Evolutionary conservation across 2,113 vertebrate species (phyloP).

Genomic region (Amphilophus citrinellus): DNA sequence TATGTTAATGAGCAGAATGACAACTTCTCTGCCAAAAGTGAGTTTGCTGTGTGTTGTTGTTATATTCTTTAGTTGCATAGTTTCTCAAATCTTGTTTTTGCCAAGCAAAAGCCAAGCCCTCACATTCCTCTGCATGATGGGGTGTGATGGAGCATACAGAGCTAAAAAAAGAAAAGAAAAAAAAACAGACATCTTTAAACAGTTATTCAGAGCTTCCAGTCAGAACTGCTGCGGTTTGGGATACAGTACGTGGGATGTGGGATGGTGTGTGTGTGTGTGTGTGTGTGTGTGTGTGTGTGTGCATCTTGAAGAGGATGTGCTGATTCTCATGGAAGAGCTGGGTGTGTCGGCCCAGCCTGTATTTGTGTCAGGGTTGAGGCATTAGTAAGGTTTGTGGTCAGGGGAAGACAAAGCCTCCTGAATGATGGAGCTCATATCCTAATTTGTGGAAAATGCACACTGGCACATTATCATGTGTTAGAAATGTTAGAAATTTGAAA

Average conservation of each 20-base stretch:
- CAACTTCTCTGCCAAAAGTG: constrained; percentile 3
- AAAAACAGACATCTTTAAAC: constrained; percentile 66
- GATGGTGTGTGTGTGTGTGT: constrained; percentile 18
- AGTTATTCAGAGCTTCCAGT: constrained; percentile 61
- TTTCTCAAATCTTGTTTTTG: constrained; percentile 53
- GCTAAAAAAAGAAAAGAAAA: constrained; percentile 2
- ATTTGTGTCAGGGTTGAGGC: constrained; percentile 36
- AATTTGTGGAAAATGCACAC: neutral
- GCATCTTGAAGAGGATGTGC: constrained; percentile 18
- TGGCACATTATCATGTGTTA: neutral
- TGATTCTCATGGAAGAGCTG: constrained; percentile 40
- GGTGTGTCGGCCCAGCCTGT: constrained; percentile 48
- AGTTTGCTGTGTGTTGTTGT: constrained; percentile 4
- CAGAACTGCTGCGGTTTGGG: constrained; percentile 54
- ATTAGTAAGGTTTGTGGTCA: constrained; percentile 24
- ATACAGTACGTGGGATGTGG: constrained; percentile 7
- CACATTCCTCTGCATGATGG: constrained; percentile 60
- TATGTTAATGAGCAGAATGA: neutral
- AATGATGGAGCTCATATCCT: neutral
- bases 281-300: constrained; percentile 3
- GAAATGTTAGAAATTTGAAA: neutral
- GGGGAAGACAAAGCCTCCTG: constrained; percentile 12
- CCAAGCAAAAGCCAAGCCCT: constrained; percentile 54
- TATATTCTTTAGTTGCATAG: neutral
- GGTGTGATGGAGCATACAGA: constrained; percentile 49